Conservation (phyloP, 2,888 invertebrate species). For the Hydroisotoma schaefferi region DNA sequence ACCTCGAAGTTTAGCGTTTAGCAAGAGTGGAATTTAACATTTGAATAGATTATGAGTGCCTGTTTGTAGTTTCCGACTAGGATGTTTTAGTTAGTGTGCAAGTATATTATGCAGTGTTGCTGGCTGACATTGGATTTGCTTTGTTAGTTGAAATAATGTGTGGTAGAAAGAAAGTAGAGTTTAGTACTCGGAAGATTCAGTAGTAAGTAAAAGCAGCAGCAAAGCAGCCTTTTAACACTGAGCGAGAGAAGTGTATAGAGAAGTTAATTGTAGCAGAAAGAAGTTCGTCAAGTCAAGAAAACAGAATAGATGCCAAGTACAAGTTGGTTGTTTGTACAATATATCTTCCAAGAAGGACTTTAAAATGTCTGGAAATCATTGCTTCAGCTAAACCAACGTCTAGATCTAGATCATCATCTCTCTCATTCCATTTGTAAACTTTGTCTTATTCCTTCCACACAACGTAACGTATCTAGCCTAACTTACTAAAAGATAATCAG, state of each 20-base stretch:
- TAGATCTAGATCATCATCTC: not conserved
- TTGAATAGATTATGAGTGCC: no score
- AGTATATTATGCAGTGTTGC: no score
- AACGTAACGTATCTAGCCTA: no score
- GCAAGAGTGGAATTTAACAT: no score
- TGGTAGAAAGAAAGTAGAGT: no score
- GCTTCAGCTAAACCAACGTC: not conserved
- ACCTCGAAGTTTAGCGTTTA: no score
- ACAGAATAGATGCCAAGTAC: constrained; percentile 10
- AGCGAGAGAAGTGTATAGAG: not conserved
- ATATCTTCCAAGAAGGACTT: constrained; percentile 8
- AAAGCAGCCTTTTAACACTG: no score
- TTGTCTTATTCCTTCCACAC: constrained; percentile 1
- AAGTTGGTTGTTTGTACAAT: constrained; percentile 19
- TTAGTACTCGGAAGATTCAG: not conserved
- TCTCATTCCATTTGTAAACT: not conserved
- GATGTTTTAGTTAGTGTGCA: no score
- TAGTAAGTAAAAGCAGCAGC: not conserved
- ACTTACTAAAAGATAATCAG: constrained; percentile 12
- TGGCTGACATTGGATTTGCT: no score
- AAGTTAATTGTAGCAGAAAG: not conserved
- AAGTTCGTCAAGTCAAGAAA: not conserved
- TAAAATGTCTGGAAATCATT: constrained; percentile 8
- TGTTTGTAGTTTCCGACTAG: no score
- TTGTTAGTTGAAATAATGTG: no score